These are phyloP conservation scores for Aramus guarauna DNA, from an alignment of 2,113 vertebrate genomes.

Conservation along the genomic window DNA sequence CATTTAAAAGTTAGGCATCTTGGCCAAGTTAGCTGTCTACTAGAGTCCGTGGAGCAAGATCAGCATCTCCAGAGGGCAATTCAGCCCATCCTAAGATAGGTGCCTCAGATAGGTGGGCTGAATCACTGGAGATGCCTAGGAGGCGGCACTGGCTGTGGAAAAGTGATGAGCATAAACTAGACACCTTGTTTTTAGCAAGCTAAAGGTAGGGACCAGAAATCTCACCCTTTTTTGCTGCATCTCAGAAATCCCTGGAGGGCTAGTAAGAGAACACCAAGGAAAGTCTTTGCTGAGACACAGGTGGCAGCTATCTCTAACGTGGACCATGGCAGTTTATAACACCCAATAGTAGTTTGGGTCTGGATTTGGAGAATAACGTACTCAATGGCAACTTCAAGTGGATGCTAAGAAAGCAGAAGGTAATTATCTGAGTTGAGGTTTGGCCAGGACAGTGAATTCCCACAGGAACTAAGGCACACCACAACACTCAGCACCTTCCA, in stretches of 20 bases:
- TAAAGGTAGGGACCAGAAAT: background rate
- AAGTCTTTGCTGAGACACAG: background rate
- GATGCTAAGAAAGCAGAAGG: background rate
- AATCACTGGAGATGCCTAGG: constrained; percentile 49
- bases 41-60: background rate
- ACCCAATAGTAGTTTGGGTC: background rate
- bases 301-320: accelerated
- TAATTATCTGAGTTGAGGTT: constrained; percentile 44
- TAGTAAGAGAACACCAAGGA: background rate
- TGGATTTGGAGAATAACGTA: background rate
- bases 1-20: background rate
- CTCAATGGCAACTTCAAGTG: background rate
- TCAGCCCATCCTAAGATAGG: constrained; percentile 35
- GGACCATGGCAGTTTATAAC: background rate
- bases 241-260: background rate
- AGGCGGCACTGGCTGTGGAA: constrained; percentile 4
- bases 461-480: constrained; percentile 59
- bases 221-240: background rate
- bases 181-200: background rate
- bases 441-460: constrained; percentile 49
- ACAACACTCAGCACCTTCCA: constrained; percentile 56
- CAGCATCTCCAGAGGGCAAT: constrained; percentile 60
- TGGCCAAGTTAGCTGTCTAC: background rate
- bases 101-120: constrained; percentile 57
- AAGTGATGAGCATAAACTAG: background rate